A percentile compares a stretch with the other conserved stretches of the same genome.
Conservation (phyloP, 2,888 invertebrate genomes). For the Yponomeuta evonymella region DNA sequence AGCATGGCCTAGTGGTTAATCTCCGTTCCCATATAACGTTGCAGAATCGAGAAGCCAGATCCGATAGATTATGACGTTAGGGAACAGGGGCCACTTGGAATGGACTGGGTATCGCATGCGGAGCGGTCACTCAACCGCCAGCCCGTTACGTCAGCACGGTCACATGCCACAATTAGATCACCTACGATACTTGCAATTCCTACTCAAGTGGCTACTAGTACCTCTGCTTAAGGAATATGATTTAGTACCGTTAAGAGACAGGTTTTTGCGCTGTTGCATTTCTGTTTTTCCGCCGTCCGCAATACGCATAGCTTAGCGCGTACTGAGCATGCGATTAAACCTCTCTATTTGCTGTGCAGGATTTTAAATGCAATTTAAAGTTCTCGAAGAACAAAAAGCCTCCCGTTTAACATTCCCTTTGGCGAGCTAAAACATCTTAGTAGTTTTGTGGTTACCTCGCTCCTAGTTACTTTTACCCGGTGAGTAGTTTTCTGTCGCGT, state of each 20-base stretch:
- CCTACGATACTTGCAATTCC: slow-evolving; percentile 55
- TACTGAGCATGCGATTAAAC: slow-evolving; percentile 27
- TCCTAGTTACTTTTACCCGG: slow-evolving; percentile 49
- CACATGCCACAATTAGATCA: slow-evolving; percentile 70
- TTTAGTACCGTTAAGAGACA: slow-evolving; percentile 61
- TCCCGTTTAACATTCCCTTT: slow-evolving; percentile 66
- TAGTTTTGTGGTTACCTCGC: slow-evolving; percentile 53
- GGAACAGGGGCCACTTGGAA: slow-evolving; percentile 23
- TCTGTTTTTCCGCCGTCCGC: slow-evolving; percentile 1
- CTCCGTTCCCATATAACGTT: slow-evolving; percentile 35
- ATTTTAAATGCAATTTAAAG: slow-evolving; percentile 73
- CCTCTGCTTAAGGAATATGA: slow-evolving; percentile 41
- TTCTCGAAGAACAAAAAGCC: slow-evolving; percentile 48
- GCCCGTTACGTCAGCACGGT: slow-evolving; percentile 65
- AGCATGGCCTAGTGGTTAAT: slow-evolving; percentile 34
- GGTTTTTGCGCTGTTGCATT: slow-evolving; percentile 38
- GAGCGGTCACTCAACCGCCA: slow-evolving; percentile 69
- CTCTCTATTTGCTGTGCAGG: slow-evolving; percentile 43
- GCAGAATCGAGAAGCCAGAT: slow-evolving; percentile 45
- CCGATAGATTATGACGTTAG: slow-evolving; percentile 27
- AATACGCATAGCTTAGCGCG: not conserved
- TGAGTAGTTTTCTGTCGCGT: slow-evolving; percentile 33
- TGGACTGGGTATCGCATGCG: slow-evolving; percentile 51
- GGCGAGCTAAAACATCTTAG: slow-evolving; percentile 52
- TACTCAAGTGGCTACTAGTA: slow-evolving; percentile 47